Evolutionary conservation across 2,113 vertebrate species (phyloP).

Genomic region (Eurystomus gularis): DNA sequence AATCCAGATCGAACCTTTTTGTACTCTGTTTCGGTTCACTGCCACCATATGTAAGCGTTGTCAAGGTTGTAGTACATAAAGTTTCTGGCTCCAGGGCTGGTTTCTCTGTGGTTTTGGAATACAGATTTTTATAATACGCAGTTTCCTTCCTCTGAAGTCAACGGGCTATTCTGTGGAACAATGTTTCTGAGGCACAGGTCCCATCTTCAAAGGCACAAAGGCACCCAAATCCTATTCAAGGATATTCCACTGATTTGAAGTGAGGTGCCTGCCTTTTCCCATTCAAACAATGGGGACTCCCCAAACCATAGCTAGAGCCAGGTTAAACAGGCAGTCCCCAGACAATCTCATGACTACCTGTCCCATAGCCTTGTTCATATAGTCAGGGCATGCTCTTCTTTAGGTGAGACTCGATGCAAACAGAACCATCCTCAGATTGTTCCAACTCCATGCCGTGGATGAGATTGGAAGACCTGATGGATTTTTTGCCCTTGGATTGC

Average conservation of each 20-base stretch:
- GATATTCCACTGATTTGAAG: not conserved
- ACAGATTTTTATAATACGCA: slow-evolving; percentile 42
- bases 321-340: not conserved
- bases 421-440: not conserved
- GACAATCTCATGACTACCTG: not conserved
- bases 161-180: slow-evolving; percentile 23
- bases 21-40: slow-evolving; percentile 48
- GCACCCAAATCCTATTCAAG: not conserved
- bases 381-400: not conserved
- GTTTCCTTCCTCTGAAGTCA: slow-evolving; percentile 63
- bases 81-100: slow-evolving; percentile 41
- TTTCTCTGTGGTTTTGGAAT: slow-evolving; percentile 48
- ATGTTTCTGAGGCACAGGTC: slow-evolving; percentile 43
- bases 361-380: not conserved
- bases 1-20: not conserved
- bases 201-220: slow-evolving; percentile 5
- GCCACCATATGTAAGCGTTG: slow-evolving; percentile 52
- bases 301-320: not conserved
- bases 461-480: not conserved
- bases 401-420: not conserved
- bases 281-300: not conserved
- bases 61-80: slow-evolving; percentile 44
- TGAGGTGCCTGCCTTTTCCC: not conserved
- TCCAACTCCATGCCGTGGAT: not conserved
- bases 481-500: not conserved